phyloP scores from a whole-genome alignment of 2,888 invertebrate genomes.

The Acleris cristana region DNA sequence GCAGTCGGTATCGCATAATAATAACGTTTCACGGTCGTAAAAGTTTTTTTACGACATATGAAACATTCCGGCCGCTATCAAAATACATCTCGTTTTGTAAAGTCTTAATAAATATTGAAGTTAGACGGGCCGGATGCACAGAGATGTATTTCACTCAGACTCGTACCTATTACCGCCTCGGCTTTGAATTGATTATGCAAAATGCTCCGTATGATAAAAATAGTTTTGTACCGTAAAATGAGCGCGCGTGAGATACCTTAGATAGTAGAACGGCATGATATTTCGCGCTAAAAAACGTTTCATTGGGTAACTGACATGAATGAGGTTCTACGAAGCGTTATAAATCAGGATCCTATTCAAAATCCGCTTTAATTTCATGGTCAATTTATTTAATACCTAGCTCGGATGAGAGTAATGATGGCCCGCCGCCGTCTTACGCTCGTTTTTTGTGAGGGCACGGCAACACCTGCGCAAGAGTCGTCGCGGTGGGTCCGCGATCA shows the following conservation, averaged over 20 bases:
- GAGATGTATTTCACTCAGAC: constrained; percentile 21
- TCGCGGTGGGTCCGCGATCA: constrained; percentile 82
- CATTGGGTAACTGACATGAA: constrained; percentile 25
- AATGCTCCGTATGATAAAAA: too few species aligned
- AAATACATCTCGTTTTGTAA: constrained; percentile 55
- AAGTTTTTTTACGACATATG: constrained; percentile 69
- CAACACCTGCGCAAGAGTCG: constrained; percentile 77
- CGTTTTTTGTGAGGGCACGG: constrained; percentile 66
- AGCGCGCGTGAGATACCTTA: too few species aligned
- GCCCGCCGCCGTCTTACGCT: constrained; percentile 77
- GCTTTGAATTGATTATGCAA: too few species aligned
- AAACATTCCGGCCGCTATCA: constrained; percentile 61
- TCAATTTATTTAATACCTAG: constrained; percentile 64
- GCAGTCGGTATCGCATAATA: constrained; percentile 62
- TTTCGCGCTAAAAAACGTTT: constrained; percentile 8
- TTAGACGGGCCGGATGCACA: constrained; percentile 33
- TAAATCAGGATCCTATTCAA: constrained; percentile 40
- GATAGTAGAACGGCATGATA: not conserved
- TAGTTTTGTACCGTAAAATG: too few species aligned
- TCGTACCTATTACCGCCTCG: not conserved
- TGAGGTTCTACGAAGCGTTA: constrained; percentile 23
- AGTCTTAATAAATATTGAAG: constrained; percentile 48
- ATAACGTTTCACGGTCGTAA: constrained; percentile 67
- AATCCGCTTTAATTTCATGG: constrained; percentile 55
- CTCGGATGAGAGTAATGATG: constrained; percentile 62